phyloP scores from a whole-genome alignment of 2,797 vertebrate species.

The Falco concolor region DNA sequence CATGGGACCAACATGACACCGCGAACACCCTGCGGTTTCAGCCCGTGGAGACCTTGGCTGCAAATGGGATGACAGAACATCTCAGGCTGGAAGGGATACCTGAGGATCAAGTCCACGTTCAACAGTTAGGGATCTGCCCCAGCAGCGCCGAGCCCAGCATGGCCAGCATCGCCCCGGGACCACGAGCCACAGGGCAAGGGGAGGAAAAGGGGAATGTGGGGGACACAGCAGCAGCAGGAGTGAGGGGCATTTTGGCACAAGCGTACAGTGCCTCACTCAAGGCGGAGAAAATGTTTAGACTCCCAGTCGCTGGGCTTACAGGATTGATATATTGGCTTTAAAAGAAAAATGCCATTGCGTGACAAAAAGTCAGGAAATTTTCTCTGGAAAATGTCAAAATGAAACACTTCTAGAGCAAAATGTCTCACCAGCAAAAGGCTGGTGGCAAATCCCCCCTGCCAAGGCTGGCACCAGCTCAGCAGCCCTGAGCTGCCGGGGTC shows the following conservation, averaged over 20 bases:
- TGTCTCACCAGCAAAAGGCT: not conserved
- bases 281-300: not conserved
- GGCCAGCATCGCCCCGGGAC: not conserved
- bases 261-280: not conserved
- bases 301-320: rapidly evolving
- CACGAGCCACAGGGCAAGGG: rapidly evolving
- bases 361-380: not conserved
- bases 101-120: not conserved
- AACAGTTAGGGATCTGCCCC: rapidly evolving
- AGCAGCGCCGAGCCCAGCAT: rapidly evolving
- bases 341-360: not conserved
- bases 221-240: not conserved
- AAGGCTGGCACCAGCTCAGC: not conserved
- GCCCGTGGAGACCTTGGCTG: not conserved
- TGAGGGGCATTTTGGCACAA: not conserved
- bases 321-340: not conserved
- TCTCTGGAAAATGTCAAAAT: not conserved
- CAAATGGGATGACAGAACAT: rapidly evolving
- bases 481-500: not conserved
- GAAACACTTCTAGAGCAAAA: not conserved
- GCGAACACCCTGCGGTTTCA: rapidly evolving
- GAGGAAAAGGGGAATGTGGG: rapidly evolving
- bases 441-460: not conserved
- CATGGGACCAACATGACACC: rapidly evolving
- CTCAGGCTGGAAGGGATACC: not conserved